Base-by-base conservation (phyloP, 2,113 vertebrate species). In the Lophochroa leadbeateri region DNA sequence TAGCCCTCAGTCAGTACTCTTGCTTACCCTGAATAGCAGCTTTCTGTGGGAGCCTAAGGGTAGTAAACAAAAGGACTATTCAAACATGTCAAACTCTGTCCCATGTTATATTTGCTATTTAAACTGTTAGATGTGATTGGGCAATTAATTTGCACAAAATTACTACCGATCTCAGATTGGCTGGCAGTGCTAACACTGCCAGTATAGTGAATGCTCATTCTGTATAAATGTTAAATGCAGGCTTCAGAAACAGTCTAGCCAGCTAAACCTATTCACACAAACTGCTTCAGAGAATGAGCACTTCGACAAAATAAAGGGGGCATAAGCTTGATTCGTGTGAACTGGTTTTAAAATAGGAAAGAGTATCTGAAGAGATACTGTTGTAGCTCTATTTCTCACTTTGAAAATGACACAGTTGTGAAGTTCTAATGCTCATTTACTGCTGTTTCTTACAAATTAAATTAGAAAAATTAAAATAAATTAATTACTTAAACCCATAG, bases 41-140 rank as follows among this genome's bases (percentile, higher is more conserved):
- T 88, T 92, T 90, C 79, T 86, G 43, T 80, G 58, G 58, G 35
- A 93, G 44, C 44, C 64, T 15, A 77, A 82, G 7, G 11, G 6
- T 7, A 53, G 14, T 15, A 67, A 93, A 92, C 92, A 97, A 95
- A 90, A 92, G 87, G 58, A 83, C 84, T 86, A 94, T 90, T 96
- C 67, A 96, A 77, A 85, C 46, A 35, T 29, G 41, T 91, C 75
- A 92, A 85, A 92, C 49, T 83, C 82, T 80, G 58, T 49, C 58
- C 41, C 53, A 39, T 2, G 3, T 67, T 79, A 27, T 46, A 90
- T 90, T 86, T 90, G 50, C 6, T 49, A 39, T 86, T 93, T 75
- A 65, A 91, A 53, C 33, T 63, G 25, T 44, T 81, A 33, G 29
- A 77, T 78, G 68, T 39, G 71, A 81, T 70, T 83, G 53, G 82